A percentile compares a stretch with the other conserved stretches of the same genome.
Conservation (phyloP, 2,797 vertebrate genomes). For the Ctenopoma kingsleyae region DNA sequence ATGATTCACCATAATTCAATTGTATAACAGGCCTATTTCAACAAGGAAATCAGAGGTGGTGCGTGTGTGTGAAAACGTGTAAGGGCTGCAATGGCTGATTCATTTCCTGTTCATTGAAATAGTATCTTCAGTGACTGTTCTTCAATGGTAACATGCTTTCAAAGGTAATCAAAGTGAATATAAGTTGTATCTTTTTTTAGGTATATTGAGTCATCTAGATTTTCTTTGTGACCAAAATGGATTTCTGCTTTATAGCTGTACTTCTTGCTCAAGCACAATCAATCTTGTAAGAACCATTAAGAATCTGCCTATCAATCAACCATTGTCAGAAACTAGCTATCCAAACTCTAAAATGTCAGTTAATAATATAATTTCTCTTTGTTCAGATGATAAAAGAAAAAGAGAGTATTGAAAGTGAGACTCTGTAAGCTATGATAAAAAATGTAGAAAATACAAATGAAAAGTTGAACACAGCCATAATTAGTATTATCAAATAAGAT, state of each 20-base stretch:
- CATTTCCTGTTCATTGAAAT: constrained; percentile 36
- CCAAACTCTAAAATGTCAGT: neutral
- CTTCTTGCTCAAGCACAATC: neutral
- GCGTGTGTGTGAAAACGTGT: constrained; percentile 13
- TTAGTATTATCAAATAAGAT: neutral
- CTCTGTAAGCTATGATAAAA: neutral
- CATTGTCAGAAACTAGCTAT: neutral
- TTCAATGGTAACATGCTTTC: neutral
- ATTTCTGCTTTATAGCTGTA: neutral
- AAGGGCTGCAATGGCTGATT: constrained; percentile 18
- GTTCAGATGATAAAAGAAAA: neutral
- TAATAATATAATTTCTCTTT: constrained; percentile 2
- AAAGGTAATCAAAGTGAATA: neutral
- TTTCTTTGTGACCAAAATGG: neutral
- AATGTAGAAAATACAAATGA: too few relatives aligned
- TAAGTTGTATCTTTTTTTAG: neutral
- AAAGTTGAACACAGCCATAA: too few relatives aligned
- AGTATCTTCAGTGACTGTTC: neutral
- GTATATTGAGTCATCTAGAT: constrained; percentile 8
- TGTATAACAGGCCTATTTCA: constrained; percentile 65
- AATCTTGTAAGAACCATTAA: neutral
- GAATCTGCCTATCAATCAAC: neutral
- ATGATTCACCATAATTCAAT: constrained; percentile 68
- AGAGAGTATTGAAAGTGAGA: neutral
- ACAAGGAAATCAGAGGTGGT: constrained; percentile 48